phyloP scores from a whole-genome alignment of 2,797 vertebrate genomes.

The Platyrinchus mystaceus region DNA sequence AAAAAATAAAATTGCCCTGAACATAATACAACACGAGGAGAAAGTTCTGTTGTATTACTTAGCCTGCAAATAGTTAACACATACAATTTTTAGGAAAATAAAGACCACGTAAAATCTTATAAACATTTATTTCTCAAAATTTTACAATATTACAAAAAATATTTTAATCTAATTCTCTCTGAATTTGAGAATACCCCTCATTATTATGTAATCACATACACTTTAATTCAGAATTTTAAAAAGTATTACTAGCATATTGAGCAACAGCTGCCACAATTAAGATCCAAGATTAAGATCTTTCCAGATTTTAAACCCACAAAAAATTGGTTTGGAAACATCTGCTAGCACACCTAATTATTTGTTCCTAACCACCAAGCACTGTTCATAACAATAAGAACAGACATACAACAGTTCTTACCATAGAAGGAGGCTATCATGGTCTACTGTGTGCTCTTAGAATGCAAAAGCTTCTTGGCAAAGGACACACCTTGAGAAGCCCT shows the following conservation, averaged over 20 bases:
- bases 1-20: background rate
- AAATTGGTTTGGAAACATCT: background rate
- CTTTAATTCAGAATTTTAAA: background rate
- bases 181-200: background rate
- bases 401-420: conserved; percentile 20
- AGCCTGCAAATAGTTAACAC: background rate
- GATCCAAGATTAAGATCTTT: background rate
- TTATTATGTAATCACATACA: background rate
- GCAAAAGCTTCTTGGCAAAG: conserved; percentile 5
- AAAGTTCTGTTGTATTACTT: background rate
- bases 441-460: background rate
- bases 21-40: background rate
- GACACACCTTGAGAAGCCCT: conserved; percentile 37
- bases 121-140: background rate
- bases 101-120: background rate
- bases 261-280: background rate
- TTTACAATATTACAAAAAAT: background rate
- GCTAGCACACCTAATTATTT: background rate
- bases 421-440: background rate
- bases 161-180: background rate
- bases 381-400: background rate
- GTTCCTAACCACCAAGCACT: background rate
- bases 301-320: background rate
- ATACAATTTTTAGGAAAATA: background rate
- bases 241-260: background rate